These are phyloP conservation scores for Nemoura dubitans DNA, from an alignment of 2,888 invertebrate species.

Conservation along the genomic window DNA sequence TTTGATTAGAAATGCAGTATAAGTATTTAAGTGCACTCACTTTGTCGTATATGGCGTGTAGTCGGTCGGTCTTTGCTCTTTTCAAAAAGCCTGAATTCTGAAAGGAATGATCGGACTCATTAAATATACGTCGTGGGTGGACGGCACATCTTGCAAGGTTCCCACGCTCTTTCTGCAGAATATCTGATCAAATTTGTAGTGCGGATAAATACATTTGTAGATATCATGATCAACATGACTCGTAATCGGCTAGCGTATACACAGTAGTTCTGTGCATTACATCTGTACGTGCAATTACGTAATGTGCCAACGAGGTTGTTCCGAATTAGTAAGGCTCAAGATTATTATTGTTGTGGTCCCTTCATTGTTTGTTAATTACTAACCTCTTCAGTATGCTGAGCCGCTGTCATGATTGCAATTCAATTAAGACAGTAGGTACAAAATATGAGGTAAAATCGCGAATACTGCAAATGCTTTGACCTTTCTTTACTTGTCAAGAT, in stretches of 20 bases:
- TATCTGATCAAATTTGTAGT: not conserved
- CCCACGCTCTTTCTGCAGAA: not conserved
- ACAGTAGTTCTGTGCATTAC: not conserved
- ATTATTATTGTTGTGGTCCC: slow-evolving; percentile 13
- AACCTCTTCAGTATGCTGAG: not conserved
- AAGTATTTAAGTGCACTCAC: slow-evolving; percentile 56
- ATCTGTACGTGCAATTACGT: not conserved
- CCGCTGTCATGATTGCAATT: not conserved
- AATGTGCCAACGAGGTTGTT: not conserved
- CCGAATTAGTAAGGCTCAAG: slow-evolving; percentile 29
- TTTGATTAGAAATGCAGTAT: not conserved
- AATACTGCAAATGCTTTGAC: not conserved
- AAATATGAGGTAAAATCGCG: not conserved
- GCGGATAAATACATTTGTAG: not conserved
- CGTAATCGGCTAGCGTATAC: not conserved
- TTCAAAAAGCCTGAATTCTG: slow-evolving; percentile 88
- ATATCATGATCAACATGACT: not conserved
- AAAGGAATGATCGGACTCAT: slow-evolving; percentile 55
- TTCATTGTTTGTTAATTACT: not conserved
- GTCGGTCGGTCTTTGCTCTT: slow-evolving; percentile 86
- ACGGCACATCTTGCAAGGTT: not conserved
- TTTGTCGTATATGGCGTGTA: slow-evolving; percentile 88
- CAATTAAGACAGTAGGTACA: not conserved
- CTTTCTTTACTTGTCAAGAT: slow-evolving; percentile 12
- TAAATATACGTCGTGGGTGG: not conserved